Percentiles rank a stretch among this genome's conserved stretches.
Conservation (phyloP, 1,140 invertebrate species). For the Dysdera silvatica region DNA sequence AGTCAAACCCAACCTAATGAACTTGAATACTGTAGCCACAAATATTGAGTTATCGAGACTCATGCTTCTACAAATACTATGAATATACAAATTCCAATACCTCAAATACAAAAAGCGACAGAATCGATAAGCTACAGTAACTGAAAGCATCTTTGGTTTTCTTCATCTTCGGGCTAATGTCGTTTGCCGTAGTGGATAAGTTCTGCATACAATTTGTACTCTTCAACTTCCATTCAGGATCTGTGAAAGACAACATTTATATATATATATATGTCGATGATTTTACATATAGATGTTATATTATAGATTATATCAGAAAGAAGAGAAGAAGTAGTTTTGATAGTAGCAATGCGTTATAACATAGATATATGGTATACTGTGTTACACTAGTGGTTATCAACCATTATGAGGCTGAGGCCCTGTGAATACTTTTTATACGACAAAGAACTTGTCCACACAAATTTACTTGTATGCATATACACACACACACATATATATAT, state of each 20-base stretch:
- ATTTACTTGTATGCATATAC: no score
- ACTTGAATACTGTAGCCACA: no score
- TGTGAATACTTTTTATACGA: no score
- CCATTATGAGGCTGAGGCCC: no score
- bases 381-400: no score
- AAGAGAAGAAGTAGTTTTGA: no score
- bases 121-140: constrained; percentile 17
- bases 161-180: constrained; percentile 16
- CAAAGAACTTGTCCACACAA: no score
- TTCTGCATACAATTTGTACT: constrained; percentile 17
- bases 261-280: background rate
- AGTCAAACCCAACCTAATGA: no score
- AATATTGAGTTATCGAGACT: background rate
- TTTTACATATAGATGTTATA: background rate
- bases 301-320: no score
- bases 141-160: constrained; percentile 23
- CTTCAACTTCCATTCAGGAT: constrained; percentile 27
- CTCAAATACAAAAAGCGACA: constrained; percentile 31
- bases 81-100: constrained; percentile 1
- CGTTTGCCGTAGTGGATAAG: background rate
- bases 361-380: no score
- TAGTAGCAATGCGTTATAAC: no score
- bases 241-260: background rate
- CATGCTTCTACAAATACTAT: background rate
- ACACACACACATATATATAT: no score